Conservation (phyloP, 2,113 vertebrate species). For the Heterocephalus glaber region DNA sequence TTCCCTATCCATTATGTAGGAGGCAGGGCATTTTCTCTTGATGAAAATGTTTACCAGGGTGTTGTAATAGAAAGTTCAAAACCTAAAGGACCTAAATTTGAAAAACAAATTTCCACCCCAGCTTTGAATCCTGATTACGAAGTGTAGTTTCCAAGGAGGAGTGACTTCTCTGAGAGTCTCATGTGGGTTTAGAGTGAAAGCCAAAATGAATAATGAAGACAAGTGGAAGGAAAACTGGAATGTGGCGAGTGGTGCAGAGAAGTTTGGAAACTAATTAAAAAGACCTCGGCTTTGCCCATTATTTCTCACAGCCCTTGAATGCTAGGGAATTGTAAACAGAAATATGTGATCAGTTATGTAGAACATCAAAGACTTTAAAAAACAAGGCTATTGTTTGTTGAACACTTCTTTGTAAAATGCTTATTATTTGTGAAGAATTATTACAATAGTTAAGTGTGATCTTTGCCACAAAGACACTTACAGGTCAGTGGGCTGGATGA, state of each 20-base stretch:
- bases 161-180: background rate
- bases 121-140: background rate
- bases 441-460: background rate
- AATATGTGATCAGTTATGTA: background rate
- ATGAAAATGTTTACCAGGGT: constrained; percentile 31
- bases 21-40: constrained; percentile 35
- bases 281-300: background rate
- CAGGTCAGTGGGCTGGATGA: background rate
- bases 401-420: background rate
- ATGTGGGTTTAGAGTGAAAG: constrained; percentile 16
- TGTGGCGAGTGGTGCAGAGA: background rate
- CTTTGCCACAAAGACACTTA: constrained; percentile 47
- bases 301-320: background rate
- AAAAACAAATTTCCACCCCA: constrained; percentile 28
- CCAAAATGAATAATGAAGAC: constrained; percentile 2
- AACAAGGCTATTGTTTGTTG: background rate
- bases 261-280: constrained; percentile 6
- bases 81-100: constrained; percentile 14
- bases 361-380: background rate
- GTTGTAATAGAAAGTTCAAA: constrained; percentile 25
- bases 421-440: background rate
- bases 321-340: background rate
- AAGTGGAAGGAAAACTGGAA: background rate
- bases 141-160: constrained; percentile 4
- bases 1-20: background rate